phyloP scores from a whole-genome alignment of 2,888 invertebrate species.

The Formica aserva region DNA sequence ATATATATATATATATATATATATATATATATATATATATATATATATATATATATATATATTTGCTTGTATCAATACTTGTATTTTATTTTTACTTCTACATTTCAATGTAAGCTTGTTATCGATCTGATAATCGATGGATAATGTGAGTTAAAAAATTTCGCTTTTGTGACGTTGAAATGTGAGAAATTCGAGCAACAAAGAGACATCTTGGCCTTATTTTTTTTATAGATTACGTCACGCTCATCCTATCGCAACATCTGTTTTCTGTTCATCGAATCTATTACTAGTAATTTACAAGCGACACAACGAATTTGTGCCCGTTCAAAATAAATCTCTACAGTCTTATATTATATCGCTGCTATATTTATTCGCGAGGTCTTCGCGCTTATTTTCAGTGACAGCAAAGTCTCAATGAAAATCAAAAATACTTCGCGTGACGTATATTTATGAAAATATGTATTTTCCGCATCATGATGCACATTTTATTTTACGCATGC shows the following conservation, averaged over 20 bases:
- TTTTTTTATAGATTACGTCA: neutral
- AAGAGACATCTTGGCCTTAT: neutral
- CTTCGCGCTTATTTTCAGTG: conserved; percentile 35
- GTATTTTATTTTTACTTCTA: neutral
- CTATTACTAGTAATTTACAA: conserved; percentile 1
- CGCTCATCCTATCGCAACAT: neutral
- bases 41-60: neutral
- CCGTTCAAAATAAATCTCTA: conserved; percentile 38
- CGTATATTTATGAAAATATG: neutral
- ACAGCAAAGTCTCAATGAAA: conserved; percentile 35
- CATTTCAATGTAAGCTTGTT: neutral
- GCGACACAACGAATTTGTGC: neutral
- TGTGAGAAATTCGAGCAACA: neutral
- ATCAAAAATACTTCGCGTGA: conserved; percentile 40
- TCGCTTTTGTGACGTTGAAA: neutral
- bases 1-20: too few relatives aligned
- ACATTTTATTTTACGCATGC: neutral
- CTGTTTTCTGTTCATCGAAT: neutral
- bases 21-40: too few relatives aligned
- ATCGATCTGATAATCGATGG: neutral
- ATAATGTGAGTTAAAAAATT: neutral
- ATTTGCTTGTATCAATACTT: neutral
- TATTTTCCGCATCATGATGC: neutral
- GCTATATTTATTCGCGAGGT: conserved; percentile 47
- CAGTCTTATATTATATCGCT: conserved; percentile 10